Conservation (phyloP, 2,113 vertebrate species). For the Xiphorhynchus elegans region DNA sequence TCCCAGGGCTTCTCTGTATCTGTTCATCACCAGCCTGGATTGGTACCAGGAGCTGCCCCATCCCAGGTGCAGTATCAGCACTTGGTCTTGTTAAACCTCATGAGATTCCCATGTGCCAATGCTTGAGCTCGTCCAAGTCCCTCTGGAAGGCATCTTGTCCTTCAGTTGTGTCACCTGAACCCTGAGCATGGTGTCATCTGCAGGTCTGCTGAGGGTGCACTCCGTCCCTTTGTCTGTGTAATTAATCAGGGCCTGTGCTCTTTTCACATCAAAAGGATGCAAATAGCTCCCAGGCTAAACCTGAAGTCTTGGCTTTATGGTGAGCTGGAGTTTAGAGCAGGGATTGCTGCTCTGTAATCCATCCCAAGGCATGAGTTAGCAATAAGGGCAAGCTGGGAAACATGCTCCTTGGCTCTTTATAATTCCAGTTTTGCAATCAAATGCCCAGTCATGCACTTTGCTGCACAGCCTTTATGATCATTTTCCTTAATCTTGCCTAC, state of each 20-base stretch:
- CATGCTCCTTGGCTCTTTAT: neutral
- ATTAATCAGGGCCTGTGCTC: neutral
- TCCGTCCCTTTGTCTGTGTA: neutral
- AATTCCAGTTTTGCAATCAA: neutral
- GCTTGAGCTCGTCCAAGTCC: fast-evolving
- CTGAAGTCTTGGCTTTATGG: neutral
- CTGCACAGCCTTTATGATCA: neutral
- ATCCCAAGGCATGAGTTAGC: neutral
- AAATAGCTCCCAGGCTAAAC: neutral
- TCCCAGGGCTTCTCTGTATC: neutral
- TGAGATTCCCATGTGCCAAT: neutral
- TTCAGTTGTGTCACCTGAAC: neutral
- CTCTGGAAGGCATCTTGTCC: neutral
- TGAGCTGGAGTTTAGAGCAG: neutral
- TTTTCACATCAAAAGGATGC: neutral
- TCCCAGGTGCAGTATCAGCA: no score
- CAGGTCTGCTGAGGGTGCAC: neutral
- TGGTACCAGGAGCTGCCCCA: neutral
- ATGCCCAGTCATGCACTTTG: neutral
- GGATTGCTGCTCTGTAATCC: neutral
- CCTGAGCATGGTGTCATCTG: neutral
- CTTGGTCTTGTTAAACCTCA: neutral
- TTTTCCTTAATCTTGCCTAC: neutral
- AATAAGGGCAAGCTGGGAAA: neutral
- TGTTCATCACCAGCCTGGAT: neutral